These are phyloP conservation scores for Eleutherodactylus coqui DNA, from an alignment of 2,797 vertebrate species.

Conservation along the genomic window DNA sequence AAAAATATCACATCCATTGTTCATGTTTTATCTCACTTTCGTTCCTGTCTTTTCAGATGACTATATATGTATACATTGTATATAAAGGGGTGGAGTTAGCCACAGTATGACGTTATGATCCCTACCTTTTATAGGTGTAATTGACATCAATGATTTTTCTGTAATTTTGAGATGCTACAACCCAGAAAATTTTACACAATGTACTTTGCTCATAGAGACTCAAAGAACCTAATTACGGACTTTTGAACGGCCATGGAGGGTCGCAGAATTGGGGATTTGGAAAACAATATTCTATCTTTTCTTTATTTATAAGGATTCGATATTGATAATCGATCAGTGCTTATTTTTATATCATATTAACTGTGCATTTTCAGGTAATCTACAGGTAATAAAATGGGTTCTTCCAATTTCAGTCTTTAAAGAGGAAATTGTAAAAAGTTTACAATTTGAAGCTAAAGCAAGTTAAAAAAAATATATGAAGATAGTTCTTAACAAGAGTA, in stretches of 20 bases:
- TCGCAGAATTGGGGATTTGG: neutral
- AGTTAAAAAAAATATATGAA: neutral
- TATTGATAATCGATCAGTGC: neutral
- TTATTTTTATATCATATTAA: neutral
- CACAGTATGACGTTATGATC: neutral
- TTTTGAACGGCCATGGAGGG: neutral
- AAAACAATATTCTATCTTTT: neutral
- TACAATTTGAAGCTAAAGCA: neutral
- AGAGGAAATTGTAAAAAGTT: neutral
- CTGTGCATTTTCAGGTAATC: too few species aligned
- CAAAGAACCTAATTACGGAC: neutral
- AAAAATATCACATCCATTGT: neutral
- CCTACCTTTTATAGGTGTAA: constrained; percentile 10
- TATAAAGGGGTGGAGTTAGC: neutral
- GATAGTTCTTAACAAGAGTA: neutral
- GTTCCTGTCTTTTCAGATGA: neutral
- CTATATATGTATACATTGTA: neutral
- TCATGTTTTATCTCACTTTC: neutral
- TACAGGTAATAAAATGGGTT: too few species aligned
- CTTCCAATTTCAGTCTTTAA: too few species aligned
- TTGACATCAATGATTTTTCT: constrained; percentile 30
- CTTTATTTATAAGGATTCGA: neutral
- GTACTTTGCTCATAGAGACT: neutral
- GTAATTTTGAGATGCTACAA: neutral
- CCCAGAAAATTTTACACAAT: neutral